Evolutionary conservation across 2,888 invertebrate species (phyloP), one percentile per base, ranked within the genome.

Genomic region (Apodemia zela): DNA sequence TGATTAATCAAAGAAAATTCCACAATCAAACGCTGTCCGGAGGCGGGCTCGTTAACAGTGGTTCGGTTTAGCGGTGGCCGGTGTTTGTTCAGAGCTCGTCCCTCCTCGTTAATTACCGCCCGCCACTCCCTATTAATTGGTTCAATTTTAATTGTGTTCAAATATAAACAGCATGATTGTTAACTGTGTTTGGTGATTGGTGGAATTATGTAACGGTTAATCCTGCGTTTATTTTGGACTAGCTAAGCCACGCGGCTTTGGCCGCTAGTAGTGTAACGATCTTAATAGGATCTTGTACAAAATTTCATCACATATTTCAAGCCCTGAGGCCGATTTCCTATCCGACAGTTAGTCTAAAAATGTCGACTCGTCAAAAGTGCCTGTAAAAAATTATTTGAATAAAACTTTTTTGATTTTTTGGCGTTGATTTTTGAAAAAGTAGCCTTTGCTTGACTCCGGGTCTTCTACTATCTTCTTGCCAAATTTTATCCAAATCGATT

Each of bases 121-220:
- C 35, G 75, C 75, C 74, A 64, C 54, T 73, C 63, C 45, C 74
- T 80, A 79, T 83, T 85, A 83, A 85, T 85, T 85, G 84, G 79
- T 69, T 73, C 76, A 75, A 79, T 83, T 84, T 84, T 86, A 84
- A 87, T 85, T 82, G 83, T 81, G 74, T 78, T 72, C 82, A 84
- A 85, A 85, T 80, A 84, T 70, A 64, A 63, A 63, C 63, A 63
- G 63, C 45, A 18, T 33, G 58, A 63, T 59, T 59, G 63, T 49
- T 60, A 59, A 65, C 38, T 49, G 63, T 59, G 59, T 65, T 63
- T 65, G 63, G 18, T 47, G 35, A 17, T n/a, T 25, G n/a, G 29
- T 10, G 17, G 58, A 47, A 57, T 62, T 57, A 57, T 17, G 62
- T 5, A 42, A 51, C 25, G 42, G 61, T 35, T 38, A 18, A 38